Conservation (phyloP, 92 coral and sea anemone genomes). For the Epizoanthus fatuus region DNA sequence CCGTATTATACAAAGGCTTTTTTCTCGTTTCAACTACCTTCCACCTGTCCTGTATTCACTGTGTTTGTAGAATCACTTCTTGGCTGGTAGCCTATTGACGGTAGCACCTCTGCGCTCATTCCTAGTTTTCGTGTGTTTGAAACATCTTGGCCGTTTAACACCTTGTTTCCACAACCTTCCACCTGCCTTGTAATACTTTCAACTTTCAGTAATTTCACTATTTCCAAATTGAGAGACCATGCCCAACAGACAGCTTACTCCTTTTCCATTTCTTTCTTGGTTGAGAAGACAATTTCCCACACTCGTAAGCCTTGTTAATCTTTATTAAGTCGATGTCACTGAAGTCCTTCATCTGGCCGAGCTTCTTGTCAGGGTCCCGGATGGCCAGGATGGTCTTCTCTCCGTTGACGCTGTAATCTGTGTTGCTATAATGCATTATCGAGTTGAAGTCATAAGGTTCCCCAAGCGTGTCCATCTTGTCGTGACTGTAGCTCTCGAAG, state of each 20-base stretch:
- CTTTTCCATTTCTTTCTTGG: slow-evolving; percentile 3
- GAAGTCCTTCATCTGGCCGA: slow-evolving; percentile 87
- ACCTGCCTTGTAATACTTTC: no score
- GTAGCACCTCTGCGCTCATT: no score
- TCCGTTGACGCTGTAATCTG: slow-evolving; percentile 90
- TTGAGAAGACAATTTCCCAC: slow-evolving; percentile 33
- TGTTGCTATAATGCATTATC: slow-evolving; percentile 90
- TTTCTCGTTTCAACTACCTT: no score
- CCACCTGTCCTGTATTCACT: no score
- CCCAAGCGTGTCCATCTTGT: slow-evolving; percentile 72
- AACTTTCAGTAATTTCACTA: no score
- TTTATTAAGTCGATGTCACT: slow-evolving; percentile 83
- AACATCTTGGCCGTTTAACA: no score
- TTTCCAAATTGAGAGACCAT: no score
- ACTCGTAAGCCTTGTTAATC: slow-evolving; percentile 81
- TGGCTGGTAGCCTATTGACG: no score
- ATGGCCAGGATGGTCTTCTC: slow-evolving; percentile 81
- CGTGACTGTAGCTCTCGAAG: slow-evolving; percentile 85
- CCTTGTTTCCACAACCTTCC: no score
- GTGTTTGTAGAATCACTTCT: no score
- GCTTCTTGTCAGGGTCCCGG: slow-evolving; percentile 61
- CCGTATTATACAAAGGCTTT: no score
- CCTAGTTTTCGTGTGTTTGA: no score
- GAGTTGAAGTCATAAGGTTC: slow-evolving; percentile 86
- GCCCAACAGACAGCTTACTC: not conserved